Base-by-base conservation (phyloP, 2,888 invertebrate genomes). In the Caradrina kadenii region DNA sequence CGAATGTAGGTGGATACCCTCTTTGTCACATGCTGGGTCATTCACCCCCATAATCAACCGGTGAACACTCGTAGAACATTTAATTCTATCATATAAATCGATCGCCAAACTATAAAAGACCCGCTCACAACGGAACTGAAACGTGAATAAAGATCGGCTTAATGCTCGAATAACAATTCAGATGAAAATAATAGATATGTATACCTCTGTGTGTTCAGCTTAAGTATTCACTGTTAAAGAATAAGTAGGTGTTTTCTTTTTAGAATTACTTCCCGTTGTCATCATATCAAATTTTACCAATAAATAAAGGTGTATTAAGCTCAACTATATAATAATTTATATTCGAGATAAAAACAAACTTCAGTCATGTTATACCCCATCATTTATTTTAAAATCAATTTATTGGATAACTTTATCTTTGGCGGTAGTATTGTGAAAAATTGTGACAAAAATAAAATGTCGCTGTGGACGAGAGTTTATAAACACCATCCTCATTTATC, bases 1-100 rank as follows among this genome's bases (percentile, higher is more conserved):
- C 59, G 75, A 80, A 82, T 84, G 81, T 87, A 83, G 86, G 85
- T 86, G 84, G 85, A 78, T 82, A 82, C 58, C 67, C 75, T 80
- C 71, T 80, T 82, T 83, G 86, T 83, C 86, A 83, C 80, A 81
- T 74, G 74, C 35, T 76, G 61, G 84, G 83, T 86, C 87, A 79
- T 84, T 88, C 80, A 87, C 84, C 86, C 77, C 60, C 13, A 69
- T 69, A 81, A 80, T 73, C 76, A 66, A 82, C 66, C 73, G 80
- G 76, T 78, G 74, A 77, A 79, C 69, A 74, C 55, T 54, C 63
- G 58, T 10, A 71, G 59, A 73, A 75, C 67, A 74, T 76, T 79
- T 75, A 60, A 82, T 79, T 75, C 66, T 79, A 83, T 82, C 79
- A 66, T 74, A 75, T 85, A 82, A 82, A 85, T 80, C 77, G 78